Conservation (phyloP, 2,888 invertebrate genomes). For the Orthosia gothica region DNA sequence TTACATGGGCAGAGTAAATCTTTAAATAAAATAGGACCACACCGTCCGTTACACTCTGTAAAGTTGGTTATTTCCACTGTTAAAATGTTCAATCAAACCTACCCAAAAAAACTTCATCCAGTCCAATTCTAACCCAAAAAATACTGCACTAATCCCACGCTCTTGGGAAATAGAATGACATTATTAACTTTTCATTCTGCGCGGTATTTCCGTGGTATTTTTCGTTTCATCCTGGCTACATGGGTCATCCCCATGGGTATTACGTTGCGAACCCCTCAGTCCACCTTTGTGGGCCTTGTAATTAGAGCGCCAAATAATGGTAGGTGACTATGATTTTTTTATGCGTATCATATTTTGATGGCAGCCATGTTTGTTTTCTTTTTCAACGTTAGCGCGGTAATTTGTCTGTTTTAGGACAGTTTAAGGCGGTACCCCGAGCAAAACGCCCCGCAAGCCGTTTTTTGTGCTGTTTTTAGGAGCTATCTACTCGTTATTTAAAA, state of each 20-base stretch:
- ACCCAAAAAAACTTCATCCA: not conserved
- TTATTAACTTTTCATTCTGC: conserved; percentile 38
- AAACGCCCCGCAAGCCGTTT: too few species aligned
- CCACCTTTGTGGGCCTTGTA: conserved; percentile 61
- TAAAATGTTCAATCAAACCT: not conserved
- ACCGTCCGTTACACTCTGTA: too few species aligned
- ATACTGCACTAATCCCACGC: conserved; percentile 25
- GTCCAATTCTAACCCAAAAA: conserved; percentile 14
- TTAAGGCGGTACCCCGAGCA: too few species aligned
- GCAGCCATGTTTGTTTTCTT: conserved; percentile 20
- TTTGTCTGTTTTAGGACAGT: conserved; percentile 22
- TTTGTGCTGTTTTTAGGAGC: too few species aligned
- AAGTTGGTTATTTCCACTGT: too few species aligned
- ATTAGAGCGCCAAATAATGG: conserved; percentile 65
- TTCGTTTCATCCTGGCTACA: conserved; percentile 48
- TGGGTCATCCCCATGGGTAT: conserved; percentile 47
- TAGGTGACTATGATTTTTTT: conserved; percentile 65
- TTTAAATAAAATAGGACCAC: too few species aligned
- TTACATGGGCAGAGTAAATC: too few species aligned
- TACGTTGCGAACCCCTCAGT: conserved; percentile 33
- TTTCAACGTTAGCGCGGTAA: conserved; percentile 6
- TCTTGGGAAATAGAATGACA: conserved; percentile 12
- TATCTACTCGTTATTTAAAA: too few species aligned
- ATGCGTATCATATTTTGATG: conserved; percentile 55
- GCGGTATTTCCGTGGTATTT: conserved; percentile 45